Conservation (phyloP, 2,113 vertebrate genomes). For the zebrafish (Danio rerio) region GRCz12tu NC_133184.1:10569501-10570000, state of each 20-base stretch:
- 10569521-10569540: no score
- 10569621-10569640: background rate
- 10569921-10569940: conserved; percentile 47
- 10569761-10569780: conserved; percentile 52
- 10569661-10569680: conserved; percentile 35
- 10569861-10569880: conserved; percentile 39
- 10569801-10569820: background rate
- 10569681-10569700: conserved; percentile 9
- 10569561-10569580: background rate
- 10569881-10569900: conserved; percentile 19
- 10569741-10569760: conserved; percentile 41
- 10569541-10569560: no score
- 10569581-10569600: background rate
- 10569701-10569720: conserved; percentile 34
- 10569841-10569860: conserved; percentile 33
- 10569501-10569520: no score
- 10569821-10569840: conserved; percentile 16
- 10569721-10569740: conserved; percentile 45
- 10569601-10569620: background rate
- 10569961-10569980: conserved; percentile 48
- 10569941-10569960: conserved; percentile 33
- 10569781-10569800: conserved; percentile 25
- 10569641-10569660: conserved; percentile 9
- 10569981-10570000: conserved; percentile 51
- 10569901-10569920: conserved; percentile 53